Base-by-base conservation (phyloP, 2,797 vertebrate genomes). In the Dermochelys coriacea region DNA sequence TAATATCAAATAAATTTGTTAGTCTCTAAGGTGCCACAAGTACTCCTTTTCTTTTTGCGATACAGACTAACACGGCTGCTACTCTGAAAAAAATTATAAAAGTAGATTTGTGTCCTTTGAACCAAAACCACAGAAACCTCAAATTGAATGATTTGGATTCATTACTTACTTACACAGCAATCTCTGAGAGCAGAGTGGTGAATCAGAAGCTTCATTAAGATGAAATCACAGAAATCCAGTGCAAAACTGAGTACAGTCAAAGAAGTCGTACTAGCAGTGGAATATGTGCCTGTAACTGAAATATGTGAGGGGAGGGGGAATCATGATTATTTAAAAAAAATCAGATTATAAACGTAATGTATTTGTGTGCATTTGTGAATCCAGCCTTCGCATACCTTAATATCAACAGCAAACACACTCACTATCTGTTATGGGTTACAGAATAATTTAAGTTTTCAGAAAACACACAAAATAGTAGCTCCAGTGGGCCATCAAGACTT, bases 41-140 rank as follows among this genome's bases (percentile, higher is more conserved):
- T n/a, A n/a, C n/a, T n/a, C n/a, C n/a, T n/a, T n/a, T n/a, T n/a
- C n/a, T n/a, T n/a, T n/a, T n/a, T n/a, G n/a, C n/a, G n/a, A n/a
- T n/a, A n/a, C n/a, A n/a, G n/a, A n/a, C n/a, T n/a, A n/a, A n/a
- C n/a, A n/a, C n/a, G n/a, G n/a, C n/a, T n/a, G n/a, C n/a, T n/a
- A n/a, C n/a, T n/a, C n/a, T n/a, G n/a, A n/a, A n/a, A n/a, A 95
- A 61, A 31, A n/a, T 45, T 16, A 47, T 77, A 78, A 95, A 59
- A 14, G 37, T 55, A 4, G 74, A 25, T 77, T 49, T 77, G 45
- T 77, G 27, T 31, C 29, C 16, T 12, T 54, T 12, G 41, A 34
- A 83, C 5, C 7, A 80, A 68, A 61, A 50, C 25, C 51, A 87
- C 41, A 23, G 78, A 37, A 92, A 86, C 78, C 16, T 23, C 88